Percentiles rank a stretch among this genome's conserved stretches.
These are phyloP conservation scores for Masticophis lateralis DNA, from an alignment of 2,797 vertebrate species.

Conservation along the genomic window DNA sequence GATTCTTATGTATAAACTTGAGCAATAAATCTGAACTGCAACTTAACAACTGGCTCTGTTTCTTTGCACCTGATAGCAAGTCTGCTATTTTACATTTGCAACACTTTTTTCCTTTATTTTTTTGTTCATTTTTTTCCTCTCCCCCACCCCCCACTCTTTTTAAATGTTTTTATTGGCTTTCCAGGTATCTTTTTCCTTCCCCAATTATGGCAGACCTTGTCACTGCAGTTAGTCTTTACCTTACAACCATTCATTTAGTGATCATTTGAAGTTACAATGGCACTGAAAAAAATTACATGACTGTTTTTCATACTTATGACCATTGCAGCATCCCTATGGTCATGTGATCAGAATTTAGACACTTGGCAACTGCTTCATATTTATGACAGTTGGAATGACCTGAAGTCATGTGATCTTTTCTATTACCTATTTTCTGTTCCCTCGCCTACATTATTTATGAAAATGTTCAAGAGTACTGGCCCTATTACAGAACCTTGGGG, in stretches of 20 bases:
- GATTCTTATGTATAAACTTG: neutral
- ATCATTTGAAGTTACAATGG: no score
- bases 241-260: neutral
- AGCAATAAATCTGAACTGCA: neutral
- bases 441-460: neutral
- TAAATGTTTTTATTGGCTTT: neutral
- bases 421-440: neutral
- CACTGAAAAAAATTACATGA: neutral
- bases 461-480: neutral
- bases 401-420: no score
- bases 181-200: neutral
- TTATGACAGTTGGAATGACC: neutral
- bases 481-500: neutral
- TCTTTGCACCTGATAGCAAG: neutral
- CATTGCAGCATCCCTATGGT: neutral
- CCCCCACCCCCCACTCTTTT: neutral
- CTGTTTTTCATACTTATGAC: neutral
- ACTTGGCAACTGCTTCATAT: neutral
- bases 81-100: neutral
- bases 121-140: neutral
- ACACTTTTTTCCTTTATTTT: neutral
- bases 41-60: neutral
- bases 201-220: neutral
- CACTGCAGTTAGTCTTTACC: neutral
- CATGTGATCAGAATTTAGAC: no score